phyloP scores from a whole-genome alignment of 2,113 vertebrate genomes.

The Glaucidium brasilianum region DNA sequence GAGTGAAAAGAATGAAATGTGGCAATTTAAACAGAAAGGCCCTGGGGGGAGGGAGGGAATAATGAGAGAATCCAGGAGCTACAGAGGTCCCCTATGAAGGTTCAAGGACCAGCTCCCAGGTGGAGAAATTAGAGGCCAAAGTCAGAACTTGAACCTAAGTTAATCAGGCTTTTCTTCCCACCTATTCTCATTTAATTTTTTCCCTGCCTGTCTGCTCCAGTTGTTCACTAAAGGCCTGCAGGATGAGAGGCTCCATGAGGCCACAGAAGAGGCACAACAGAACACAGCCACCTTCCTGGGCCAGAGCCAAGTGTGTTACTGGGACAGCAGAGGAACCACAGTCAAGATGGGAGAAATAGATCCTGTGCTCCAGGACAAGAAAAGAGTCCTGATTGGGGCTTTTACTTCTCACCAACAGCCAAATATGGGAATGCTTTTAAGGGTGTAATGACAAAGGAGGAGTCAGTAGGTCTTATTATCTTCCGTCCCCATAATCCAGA shows the following conservation, averaged over 20 bases:
- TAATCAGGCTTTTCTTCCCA: neutral
- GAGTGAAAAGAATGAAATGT: neutral
- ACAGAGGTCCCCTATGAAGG: neutral
- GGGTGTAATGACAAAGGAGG: neutral
- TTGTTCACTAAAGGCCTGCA: neutral
- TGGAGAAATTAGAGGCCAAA: neutral
- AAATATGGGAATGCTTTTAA: neutral
- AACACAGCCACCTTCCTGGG: neutral
- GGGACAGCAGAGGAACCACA: neutral
- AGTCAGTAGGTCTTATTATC: neutral
- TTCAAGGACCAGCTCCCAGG: neutral
- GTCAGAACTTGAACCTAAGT: neutral
- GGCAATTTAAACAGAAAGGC: neutral
- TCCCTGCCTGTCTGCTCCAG: neutral
- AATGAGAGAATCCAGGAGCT: neutral
- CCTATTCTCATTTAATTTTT: neutral
- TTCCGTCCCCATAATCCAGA: neutral
- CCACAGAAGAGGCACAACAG: neutral
- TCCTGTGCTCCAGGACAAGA: neutral
- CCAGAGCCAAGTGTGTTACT: neutral
- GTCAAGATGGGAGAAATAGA: neutral
- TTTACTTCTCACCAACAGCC: neutral
- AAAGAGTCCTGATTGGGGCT: neutral
- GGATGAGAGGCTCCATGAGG: neutral
- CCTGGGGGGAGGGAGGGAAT: neutral